These are phyloP conservation scores for Montipora efflorescens DNA, from an alignment of 64 coral and sea anemone genomes.

Conservation along the genomic window DNA sequence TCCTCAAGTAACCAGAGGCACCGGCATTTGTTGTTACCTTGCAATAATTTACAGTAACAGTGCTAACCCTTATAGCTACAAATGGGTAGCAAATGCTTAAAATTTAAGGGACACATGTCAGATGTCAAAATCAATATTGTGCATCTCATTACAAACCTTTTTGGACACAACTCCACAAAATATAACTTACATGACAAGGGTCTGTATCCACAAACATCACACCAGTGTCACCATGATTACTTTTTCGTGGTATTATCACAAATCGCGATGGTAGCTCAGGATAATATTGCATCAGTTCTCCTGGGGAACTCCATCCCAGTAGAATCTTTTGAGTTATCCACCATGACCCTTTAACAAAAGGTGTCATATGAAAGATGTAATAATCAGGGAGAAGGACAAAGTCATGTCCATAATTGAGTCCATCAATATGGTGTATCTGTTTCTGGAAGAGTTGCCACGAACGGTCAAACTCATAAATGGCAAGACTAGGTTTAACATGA, in stretches of 20 bases:
- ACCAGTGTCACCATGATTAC: background rate
- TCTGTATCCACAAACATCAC: constrained; percentile 86
- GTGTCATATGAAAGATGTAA: constrained; percentile 89
- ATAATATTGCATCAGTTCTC: constrained; percentile 85
- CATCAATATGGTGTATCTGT: constrained; percentile 78
- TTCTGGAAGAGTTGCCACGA: constrained; percentile 72
- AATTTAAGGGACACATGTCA: no score
- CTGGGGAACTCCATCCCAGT: constrained; percentile 81
- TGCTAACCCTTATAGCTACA: no score
- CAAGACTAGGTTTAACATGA: constrained; percentile 53
- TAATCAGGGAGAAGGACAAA: constrained; percentile 88
- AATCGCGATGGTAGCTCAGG: constrained; percentile 83
- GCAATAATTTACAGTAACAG: no score
- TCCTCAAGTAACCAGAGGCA: no score
- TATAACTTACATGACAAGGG: constrained; percentile 85
- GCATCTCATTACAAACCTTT: no score
- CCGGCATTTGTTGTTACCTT: no score
- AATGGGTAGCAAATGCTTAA: no score
- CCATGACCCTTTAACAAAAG: constrained; percentile 74
- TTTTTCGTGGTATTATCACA: constrained; percentile 89
- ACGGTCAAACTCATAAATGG: constrained; percentile 80
- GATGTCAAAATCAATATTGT: no score
- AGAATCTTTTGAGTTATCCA: constrained; percentile 65
- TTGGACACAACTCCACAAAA: no score
- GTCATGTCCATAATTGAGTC: constrained; percentile 85